Base-by-base conservation (phyloP, 2,797 vertebrate species). In the Choloepus didactylus region DNA sequence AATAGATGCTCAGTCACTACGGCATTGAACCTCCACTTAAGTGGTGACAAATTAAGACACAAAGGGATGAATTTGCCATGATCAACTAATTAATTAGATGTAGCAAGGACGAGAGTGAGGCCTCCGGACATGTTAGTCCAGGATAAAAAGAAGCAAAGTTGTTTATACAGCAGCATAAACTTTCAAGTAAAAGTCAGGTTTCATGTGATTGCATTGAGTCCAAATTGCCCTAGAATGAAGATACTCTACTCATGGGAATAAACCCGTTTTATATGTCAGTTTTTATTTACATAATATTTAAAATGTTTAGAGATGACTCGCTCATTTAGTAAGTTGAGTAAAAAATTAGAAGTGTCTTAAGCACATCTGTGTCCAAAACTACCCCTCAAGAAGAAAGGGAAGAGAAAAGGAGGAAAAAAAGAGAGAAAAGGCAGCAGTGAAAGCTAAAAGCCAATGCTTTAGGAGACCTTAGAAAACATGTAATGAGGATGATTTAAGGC, bases 321-420 rank as follows among this genome's bases (percentile, higher is more conserved):
- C 51, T 80, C 49, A 70, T 54, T 69, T 64, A 91, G 41, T 38
- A 76, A 83, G 10, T 41, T n/a, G 54, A 79, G 64, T 60, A 38
- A 84, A 93, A 95, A 64, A 38, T 59, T 64, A 80, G 41, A 73
- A 51, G 62, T 35, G 6, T 82, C 66, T 88, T 88, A 51, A 87
- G 60, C 18, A 60, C 5, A 12, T 73, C 46, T 51, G 6, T 49
- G 85, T 41, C 6, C 16, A 5, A 35, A 91, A 77, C 66, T 62
- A 76, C 11, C 15, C 56, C 14, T 72, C 67, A 23, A 76, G 27
- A 72, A 85, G 66, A 87, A 86, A 88, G 19, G 8, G 25, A 18
- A 56, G 8, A 59, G 16, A 69, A 44, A 49, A 66, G 10, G 35
- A 7, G 73, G 11, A 7, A 35, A 29, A 21, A 76, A 56, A 51